Conservation (phyloP, 2,113 vertebrate genomes). For the Brienomyrus brachyistius region DNA sequence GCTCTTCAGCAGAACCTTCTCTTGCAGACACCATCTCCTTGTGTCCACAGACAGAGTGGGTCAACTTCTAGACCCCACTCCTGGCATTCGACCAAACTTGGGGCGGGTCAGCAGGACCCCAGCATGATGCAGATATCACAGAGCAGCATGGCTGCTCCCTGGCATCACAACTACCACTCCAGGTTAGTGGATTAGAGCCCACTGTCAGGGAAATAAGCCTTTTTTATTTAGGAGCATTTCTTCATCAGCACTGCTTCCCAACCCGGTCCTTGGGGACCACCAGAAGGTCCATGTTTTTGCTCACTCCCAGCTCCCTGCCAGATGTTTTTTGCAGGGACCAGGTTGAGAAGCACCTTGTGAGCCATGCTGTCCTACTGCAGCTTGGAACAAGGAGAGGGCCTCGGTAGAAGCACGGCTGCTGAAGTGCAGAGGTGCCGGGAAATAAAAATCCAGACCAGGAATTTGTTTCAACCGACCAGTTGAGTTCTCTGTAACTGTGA, state of each 20-base stretch:
- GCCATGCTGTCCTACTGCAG: too few relatives aligned
- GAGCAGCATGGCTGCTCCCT: slow-evolving; percentile 71
- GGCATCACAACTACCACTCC: slow-evolving; percentile 80
- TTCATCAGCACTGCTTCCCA: not conserved
- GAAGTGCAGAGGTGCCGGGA: not conserved
- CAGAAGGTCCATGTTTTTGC: not conserved
- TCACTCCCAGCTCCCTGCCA: not conserved
- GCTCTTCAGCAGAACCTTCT: not conserved
- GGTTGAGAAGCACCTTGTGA: too few relatives aligned
- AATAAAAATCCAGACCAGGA: not conserved
- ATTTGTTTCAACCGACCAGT: not conserved
- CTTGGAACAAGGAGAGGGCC: not conserved
- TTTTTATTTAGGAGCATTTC: not conserved
- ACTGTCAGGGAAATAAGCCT: slow-evolving; percentile 2
- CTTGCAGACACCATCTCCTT: not conserved
- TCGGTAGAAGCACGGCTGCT: not conserved
- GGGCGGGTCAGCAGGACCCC: slow-evolving; percentile 62
- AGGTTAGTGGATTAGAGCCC: slow-evolving; percentile 62
- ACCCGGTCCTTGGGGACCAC: not conserved
- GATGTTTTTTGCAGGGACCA: too few relatives aligned
- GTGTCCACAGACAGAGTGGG: slow-evolving; percentile 67
- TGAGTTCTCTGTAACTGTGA: too few relatives aligned
- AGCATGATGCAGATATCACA: slow-evolving; percentile 87
- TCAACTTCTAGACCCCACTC: slow-evolving; percentile 75
- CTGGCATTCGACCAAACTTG: slow-evolving; percentile 81